A percentile compares a stretch with the other conserved stretches of the same genome.
phyloP scores from a whole-genome alignment of 2,113 vertebrate genomes.

The Rhagologus leucostigma region DNA sequence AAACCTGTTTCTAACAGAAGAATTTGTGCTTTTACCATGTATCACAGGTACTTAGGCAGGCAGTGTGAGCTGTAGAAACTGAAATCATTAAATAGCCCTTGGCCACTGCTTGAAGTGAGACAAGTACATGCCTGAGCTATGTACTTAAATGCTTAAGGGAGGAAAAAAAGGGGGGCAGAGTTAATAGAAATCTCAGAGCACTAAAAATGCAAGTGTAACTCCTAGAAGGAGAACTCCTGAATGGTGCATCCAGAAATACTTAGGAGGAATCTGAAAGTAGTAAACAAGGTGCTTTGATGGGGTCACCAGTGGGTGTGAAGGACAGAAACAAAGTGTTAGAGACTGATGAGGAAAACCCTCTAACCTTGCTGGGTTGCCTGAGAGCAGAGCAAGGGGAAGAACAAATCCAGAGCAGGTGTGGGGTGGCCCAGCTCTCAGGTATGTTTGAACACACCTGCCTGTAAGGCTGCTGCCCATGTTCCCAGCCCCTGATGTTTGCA shows the following conservation, averaged over 20 bases:
- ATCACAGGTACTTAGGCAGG: not conserved
- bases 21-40: not conserved
- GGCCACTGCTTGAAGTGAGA: constrained; percentile 26
- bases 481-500: not conserved
- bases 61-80: not conserved
- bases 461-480: not conserved
- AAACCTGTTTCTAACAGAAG: not conserved
- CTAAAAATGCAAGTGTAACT: not conserved
- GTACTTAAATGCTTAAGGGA: not conserved
- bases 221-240: not conserved
- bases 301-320: not conserved
- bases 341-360: not conserved
- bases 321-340: not conserved
- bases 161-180: not conserved
- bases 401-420: not conserved
- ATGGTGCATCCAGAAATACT: not conserved
- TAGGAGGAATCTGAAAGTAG: not conserved
- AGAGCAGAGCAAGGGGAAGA: not conserved
- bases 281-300: not conserved
- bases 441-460: not conserved
- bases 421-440: not conserved
- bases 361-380: not conserved
- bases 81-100: constrained; percentile 39
- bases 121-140: constrained; percentile 23
- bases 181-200: not conserved